Evolutionary conservation across 2,797 vertebrate genomes (phyloP).

Genomic region (Rhabdomys pumilio): DNA sequence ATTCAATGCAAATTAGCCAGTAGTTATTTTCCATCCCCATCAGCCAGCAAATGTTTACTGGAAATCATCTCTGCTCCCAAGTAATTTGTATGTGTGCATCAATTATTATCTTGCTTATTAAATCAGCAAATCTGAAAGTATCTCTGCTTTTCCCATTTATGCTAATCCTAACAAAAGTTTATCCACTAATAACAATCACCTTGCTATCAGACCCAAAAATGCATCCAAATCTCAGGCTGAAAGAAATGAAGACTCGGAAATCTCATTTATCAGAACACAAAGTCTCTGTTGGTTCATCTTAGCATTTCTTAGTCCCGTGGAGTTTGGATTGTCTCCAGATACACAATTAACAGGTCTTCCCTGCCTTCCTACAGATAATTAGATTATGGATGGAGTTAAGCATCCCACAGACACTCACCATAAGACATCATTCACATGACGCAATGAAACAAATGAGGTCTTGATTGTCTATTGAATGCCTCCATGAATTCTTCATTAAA

Average conservation of each 20-base stretch:
- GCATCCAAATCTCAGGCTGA: background rate
- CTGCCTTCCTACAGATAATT: slow-evolving; percentile 44
- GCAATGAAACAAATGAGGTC: slow-evolving; percentile 38
- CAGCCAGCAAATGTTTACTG: background rate
- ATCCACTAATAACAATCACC: slow-evolving; percentile 28
- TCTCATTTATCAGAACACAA: slow-evolving; percentile 54
- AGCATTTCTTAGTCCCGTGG: slow-evolving; percentile 2
- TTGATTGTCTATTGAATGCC: background rate
- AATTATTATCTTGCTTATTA: background rate
- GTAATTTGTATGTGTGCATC: background rate
- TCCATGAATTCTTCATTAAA: background rate
- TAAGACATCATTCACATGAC: background rate
- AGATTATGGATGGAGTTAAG: slow-evolving; percentile 49
- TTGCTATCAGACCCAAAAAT: slow-evolving; percentile 36
- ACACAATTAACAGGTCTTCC: slow-evolving; percentile 50
- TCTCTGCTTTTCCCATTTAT: slow-evolving; percentile 8
- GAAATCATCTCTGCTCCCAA: background rate
- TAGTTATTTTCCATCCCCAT: background rate
- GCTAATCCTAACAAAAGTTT: slow-evolving; percentile 28
- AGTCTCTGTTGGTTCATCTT: background rate
- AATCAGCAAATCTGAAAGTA: slow-evolving; percentile 28
- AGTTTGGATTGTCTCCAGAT: slow-evolving; percentile 63
- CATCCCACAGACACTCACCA: slow-evolving; percentile 21
- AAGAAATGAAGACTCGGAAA: slow-evolving; percentile 38
- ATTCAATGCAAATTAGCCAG: background rate